phyloP scores from a whole-genome alignment of 2,113 vertebrate genomes.

The Gallinago jamesoni region DNA sequence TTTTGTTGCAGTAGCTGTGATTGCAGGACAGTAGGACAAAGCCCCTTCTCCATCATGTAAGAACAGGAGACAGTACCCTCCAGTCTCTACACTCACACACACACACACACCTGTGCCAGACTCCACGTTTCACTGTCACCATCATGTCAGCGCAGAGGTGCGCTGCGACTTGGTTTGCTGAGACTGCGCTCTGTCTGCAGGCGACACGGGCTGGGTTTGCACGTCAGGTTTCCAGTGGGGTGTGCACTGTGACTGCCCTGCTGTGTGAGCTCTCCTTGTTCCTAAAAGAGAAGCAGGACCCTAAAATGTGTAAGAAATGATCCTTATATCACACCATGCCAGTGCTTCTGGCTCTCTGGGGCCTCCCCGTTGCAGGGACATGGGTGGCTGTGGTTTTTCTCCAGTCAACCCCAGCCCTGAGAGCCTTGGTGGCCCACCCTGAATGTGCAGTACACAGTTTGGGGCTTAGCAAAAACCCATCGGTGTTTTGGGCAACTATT shows the following conservation, averaged over 20 bases:
- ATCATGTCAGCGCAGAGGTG: rapidly evolving
- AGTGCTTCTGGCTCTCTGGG: neutral
- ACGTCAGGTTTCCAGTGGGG: rapidly evolving
- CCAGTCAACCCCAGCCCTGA: neutral
- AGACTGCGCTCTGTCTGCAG: neutral
- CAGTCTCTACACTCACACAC: neutral
- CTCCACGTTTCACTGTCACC: rapidly evolving
- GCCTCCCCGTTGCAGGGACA: neutral
- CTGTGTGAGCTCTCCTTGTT: neutral
- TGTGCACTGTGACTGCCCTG: neutral
- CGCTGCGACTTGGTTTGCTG: neutral
- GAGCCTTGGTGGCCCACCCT: neutral
- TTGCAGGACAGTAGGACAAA: neutral
- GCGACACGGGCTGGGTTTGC: rapidly evolving
- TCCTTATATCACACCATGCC: neutral
- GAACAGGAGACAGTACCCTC: neutral
- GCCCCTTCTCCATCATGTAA: neutral
- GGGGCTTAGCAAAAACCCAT: neutral
- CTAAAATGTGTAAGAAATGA: neutral
- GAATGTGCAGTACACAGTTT: neutral
- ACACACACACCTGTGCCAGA: neutral
- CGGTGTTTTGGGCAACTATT: rapidly evolving
- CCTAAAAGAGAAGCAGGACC: neutral
- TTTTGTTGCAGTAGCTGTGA: neutral
- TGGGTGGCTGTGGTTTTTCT: neutral